These are phyloP conservation scores for Polyergus mexicanus DNA, from an alignment of 1,140 invertebrate genomes.

Conservation along the genomic window DNA sequence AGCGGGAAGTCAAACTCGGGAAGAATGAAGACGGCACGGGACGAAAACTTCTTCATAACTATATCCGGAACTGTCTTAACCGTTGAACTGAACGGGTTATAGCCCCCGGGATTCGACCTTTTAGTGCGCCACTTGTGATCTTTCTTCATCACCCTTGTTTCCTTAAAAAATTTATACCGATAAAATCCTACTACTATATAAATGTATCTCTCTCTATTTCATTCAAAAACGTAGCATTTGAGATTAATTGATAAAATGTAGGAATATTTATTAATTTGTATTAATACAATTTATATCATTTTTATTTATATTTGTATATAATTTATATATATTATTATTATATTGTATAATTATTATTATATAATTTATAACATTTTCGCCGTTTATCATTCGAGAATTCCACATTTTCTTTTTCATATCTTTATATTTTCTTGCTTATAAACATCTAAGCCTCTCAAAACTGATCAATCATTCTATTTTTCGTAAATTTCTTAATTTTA, in stretches of 20 bases:
- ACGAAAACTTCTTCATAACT: slow-evolving; percentile 52
- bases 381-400: neutral
- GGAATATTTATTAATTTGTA: neutral
- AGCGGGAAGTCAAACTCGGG: slow-evolving; percentile 21
- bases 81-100: slow-evolving; percentile 41
- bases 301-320: neutral
- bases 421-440: neutral
- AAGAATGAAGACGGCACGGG: neutral
- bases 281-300: neutral
- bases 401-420: neutral
- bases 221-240: neutral
- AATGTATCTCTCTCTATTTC: neutral
- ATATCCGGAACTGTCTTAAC: slow-evolving; percentile 23
- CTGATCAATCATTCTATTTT: no score
- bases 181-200: neutral
- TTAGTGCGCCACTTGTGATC: slow-evolving; percentile 3
- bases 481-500: no score
- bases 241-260: slow-evolving; percentile 2
- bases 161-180: slow-evolving; percentile 8
- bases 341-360: no score
- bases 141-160: neutral
- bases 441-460: no score
- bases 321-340: no score
- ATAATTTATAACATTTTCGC: no score
- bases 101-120: slow-evolving; percentile 42